Percentiles rank a stretch among this genome's conserved stretches.
Conservation (phyloP, 2,797 vertebrate species). For the Brachyalestes nurse region DNA sequence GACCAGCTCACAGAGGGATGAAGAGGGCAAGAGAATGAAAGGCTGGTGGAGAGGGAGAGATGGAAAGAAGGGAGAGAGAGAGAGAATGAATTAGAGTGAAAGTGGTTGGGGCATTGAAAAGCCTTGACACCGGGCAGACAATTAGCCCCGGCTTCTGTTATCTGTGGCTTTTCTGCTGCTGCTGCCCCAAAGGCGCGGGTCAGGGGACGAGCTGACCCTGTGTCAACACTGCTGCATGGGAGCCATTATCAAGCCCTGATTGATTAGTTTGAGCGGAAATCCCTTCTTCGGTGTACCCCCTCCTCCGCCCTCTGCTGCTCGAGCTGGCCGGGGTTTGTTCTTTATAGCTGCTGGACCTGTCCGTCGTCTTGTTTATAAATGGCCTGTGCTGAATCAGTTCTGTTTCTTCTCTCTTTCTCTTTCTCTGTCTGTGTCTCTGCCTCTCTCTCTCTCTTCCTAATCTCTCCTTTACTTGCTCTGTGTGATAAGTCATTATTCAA, state of each 20-base stretch:
- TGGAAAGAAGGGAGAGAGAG: slow-evolving; percentile 43
- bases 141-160: slow-evolving; percentile 82
- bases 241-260: slow-evolving; percentile 85
- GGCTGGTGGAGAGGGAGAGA: neutral
- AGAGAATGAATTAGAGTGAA: slow-evolving; percentile 54
- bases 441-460: slow-evolving; percentile 53
- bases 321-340: slow-evolving; percentile 17
- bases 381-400: slow-evolving; percentile 33
- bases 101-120: slow-evolving; percentile 75
- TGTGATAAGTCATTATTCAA: neutral
- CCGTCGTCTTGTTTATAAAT: neutral
- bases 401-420: slow-evolving; percentile 48
- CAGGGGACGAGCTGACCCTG: slow-evolving; percentile 83
- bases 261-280: slow-evolving; percentile 86
- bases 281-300: slow-evolving; percentile 68
- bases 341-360: slow-evolving; percentile 15
- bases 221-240: slow-evolving; percentile 82
- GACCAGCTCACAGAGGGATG: neutral
- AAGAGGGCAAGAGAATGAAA: slow-evolving; percentile 41
- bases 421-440: slow-evolving; percentile 48
- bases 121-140: slow-evolving; percentile 81
- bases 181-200: slow-evolving; percentile 77
- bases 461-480: slow-evolving; percentile 52
- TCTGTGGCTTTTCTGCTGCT: slow-evolving; percentile 77
- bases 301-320: slow-evolving; percentile 68